Evolutionary conservation across 2,888 invertebrate species (phyloP), one percentile per base, ranked within the genome.

Genomic region (Netelia virgata): DNA sequence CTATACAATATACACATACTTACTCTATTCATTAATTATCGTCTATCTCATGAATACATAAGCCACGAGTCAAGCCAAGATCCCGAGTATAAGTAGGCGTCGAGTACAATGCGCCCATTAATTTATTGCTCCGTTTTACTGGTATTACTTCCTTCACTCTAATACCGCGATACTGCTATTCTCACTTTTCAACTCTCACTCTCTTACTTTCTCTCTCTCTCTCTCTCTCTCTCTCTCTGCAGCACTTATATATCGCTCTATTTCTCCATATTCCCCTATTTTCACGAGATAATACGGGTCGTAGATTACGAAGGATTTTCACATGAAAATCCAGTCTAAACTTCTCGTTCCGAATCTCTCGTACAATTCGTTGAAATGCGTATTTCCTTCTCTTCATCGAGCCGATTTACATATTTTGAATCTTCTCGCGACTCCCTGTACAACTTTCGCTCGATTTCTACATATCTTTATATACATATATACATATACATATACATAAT

Each of bases 31-130:
- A 72, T 73, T 61, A 66, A 72, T 75, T 47, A 57, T 57, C 59
- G 66, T 41, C 59, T 16, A 59, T 77, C 57, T 72, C 53, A 47
- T 82, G 64, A 64, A 70, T 76, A 41, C 16, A 28, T 23, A 72
- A 23, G 50, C 16, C 18, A 18, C 76, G 18, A 55, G 18, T 18
- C 14, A 16, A 36, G 36, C 59, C 41, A 28, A 41, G 53, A 81
- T 75, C 63, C 16, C 69, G 1, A 59, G 23, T 59, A n/a, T 36
- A 63, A 36, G n/a, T 43, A 66, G 47, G 28, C 57, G 70, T 70
- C 64, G 72, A 68, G 53, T 47, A 73, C 77, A 73, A 82, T 73
- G 77, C 59, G 43, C 59, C 53, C 82, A 73, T 82, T 77, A 80
- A 82, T 77, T 82, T 77, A 77, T 77, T 59, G 50, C 68, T 53